These are phyloP conservation scores for Chaetodon trifascialis DNA, from an alignment of 2,113 vertebrate genomes.

Conservation along the genomic window DNA sequence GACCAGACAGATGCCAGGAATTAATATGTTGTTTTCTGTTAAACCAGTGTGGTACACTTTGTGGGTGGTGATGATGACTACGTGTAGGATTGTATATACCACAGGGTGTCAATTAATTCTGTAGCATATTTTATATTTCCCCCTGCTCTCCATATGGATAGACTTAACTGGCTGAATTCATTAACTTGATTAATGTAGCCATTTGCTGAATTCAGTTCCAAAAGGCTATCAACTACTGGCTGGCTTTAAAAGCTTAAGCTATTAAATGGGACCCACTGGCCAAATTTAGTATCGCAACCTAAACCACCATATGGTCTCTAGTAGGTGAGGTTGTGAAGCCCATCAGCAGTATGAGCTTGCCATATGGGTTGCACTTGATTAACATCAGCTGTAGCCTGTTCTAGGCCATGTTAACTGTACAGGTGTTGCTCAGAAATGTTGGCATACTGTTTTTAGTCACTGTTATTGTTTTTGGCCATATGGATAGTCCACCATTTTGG, in stretches of 20 bases:
- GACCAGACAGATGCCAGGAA: not conserved
- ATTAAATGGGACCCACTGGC: not conserved
- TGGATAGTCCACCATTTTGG: not conserved
- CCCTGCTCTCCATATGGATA: not conserved
- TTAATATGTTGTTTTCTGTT: not conserved
- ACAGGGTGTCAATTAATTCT: constrained; percentile 25
- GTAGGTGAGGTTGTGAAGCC: not conserved
- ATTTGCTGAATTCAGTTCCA: not conserved
- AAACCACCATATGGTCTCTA: constrained; percentile 3
- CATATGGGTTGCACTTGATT: not conserved
- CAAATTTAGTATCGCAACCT: not conserved
- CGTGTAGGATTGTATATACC: not conserved
- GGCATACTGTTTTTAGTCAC: not conserved
- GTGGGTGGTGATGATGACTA: constrained; percentile 24
- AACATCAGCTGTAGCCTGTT: not conserved
- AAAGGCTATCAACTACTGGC: not conserved
- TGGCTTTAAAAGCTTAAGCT: not conserved
- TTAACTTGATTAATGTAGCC: not conserved
- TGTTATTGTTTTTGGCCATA: not conserved
- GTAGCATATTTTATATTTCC: constrained; percentile 7
- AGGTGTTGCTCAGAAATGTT: not conserved
- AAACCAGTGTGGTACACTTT: not conserved
- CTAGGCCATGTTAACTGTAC: not conserved
- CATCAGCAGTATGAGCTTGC: not conserved
- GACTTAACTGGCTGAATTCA: constrained; percentile 14